These are phyloP conservation scores for Agrypnus murinus DNA, from an alignment of 2,888 invertebrate species.

Conservation along the genomic window DNA sequence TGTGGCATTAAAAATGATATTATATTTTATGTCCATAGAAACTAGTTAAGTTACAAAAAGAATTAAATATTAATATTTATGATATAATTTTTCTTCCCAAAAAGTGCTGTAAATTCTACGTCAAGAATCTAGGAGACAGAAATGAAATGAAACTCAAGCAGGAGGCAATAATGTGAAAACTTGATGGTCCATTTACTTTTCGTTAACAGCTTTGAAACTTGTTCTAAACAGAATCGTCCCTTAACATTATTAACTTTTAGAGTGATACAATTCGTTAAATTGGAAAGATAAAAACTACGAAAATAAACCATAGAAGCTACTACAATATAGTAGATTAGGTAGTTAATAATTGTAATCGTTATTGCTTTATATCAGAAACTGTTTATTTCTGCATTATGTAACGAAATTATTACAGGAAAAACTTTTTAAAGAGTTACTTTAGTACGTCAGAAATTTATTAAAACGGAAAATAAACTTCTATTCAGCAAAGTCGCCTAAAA, in stretches of 20 bases:
- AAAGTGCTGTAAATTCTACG: background rate
- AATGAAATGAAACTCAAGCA: constrained; percentile 6
- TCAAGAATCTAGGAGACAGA: background rate
- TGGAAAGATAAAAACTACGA: no score
- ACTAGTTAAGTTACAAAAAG: no score
- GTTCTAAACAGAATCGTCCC: no score
- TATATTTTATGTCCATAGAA: no score
- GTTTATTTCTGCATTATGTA: no score
- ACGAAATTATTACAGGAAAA: constrained; percentile 2
- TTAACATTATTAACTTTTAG: no score
- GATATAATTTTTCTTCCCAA: background rate
- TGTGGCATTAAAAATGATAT: no score
- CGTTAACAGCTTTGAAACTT: background rate
- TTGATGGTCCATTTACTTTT: constrained; percentile 1
- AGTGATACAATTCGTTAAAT: no score
- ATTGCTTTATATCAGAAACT: no score
- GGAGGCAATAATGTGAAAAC: constrained; percentile 19
- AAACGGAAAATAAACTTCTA: background rate
- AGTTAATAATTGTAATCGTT: no score
- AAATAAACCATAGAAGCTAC: no score
- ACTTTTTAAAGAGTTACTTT: background rate
- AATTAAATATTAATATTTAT: constrained; percentile 3
- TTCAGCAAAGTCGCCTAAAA: constrained; percentile 4
- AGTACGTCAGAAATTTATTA: background rate
- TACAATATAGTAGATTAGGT: no score